Evolutionary conservation across 2,797 vertebrate genomes (phyloP).

Genomic region (Leptoclinus maculatus): DNA sequence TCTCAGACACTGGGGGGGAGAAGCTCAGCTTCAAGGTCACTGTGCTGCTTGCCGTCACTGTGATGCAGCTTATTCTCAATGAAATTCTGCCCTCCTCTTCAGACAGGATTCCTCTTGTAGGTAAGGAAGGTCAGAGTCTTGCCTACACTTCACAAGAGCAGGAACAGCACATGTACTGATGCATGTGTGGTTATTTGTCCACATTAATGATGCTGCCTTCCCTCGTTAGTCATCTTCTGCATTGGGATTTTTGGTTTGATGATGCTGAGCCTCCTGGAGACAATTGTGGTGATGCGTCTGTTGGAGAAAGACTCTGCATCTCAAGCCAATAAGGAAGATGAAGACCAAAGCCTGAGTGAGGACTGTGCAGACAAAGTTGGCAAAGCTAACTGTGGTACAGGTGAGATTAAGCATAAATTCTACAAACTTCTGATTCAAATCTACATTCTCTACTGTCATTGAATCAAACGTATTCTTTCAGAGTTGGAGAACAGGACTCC

Average conservation of each 20-base stretch:
- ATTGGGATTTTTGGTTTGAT: slow-evolving; percentile 78
- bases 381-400: neutral
- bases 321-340: neutral
- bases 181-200: neutral
- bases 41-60: slow-evolving; percentile 79
- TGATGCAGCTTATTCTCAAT: slow-evolving; percentile 83
- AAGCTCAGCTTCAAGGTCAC: slow-evolving; percentile 84
- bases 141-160: neutral
- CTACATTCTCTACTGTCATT: neutral
- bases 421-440: neutral
- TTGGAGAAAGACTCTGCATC: slow-evolving; percentile 49
- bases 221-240: slow-evolving; percentile 73
- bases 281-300: slow-evolving; percentile 72
- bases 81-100: slow-evolving; percentile 84
- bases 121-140: slow-evolving; percentile 51
- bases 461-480: slow-evolving; percentile 20
- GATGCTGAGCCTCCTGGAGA: slow-evolving; percentile 76
- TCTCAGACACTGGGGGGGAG: slow-evolving; percentile 68
- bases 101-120: slow-evolving; percentile 76
- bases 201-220: neutral
- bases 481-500: slow-evolving; percentile 20
- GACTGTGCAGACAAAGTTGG: neutral
- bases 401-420: neutral
- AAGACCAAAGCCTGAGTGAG: neutral
- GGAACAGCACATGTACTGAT: neutral